Evolutionary conservation across 2,797 vertebrate species (phyloP), one percentile per base, ranked within the genome.

Genomic region (Coranthus polyacanthus): DNA sequence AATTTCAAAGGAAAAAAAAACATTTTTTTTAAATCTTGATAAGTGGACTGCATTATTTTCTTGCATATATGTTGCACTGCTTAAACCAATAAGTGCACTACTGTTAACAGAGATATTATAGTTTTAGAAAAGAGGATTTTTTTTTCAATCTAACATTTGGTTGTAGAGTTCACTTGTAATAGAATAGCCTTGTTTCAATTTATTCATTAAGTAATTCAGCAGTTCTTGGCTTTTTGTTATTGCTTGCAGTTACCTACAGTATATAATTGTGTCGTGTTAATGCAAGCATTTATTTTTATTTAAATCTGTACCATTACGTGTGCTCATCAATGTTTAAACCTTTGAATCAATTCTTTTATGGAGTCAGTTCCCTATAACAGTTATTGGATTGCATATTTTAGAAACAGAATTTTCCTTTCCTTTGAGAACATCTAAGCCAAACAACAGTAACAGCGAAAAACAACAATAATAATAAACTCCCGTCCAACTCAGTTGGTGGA

Each of bases 61-160:
- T 93, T 94, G 92, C 93, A 92, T 93, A 94, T 93, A 93, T 93
- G 94, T 95, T 94, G 94, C 94, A 95, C 94, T 95, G 93, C 93
- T 94, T 93, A 93, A 94, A 93, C 94, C 93, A 92, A 93, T 93
- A 94, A 95, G 94, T 94, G 94, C 94, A 95, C 94, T 95, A 95
- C 94, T 95, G 93, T 94, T 95, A 93, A 93, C 92, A 93, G 92
- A 94, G 91, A 92, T 92, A 88, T 92, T 92, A 89, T 93, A 94
- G 92, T 93, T 94, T 92, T 93, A 88, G 87, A 88, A 90, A 92
- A 90, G 73, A 89, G 54, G 60, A 71, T 88, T 89, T 84, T 81
- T 85, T 83, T 79, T 78, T 78, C 64, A 81, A 89, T 89, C 83
- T 86, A 82, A 91, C 89, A 89, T 93, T 92, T 90, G 86, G 90